Evolutionary conservation across 1,140 invertebrate genomes (phyloP).

Genomic region (Heterodera schachtii): DNA sequence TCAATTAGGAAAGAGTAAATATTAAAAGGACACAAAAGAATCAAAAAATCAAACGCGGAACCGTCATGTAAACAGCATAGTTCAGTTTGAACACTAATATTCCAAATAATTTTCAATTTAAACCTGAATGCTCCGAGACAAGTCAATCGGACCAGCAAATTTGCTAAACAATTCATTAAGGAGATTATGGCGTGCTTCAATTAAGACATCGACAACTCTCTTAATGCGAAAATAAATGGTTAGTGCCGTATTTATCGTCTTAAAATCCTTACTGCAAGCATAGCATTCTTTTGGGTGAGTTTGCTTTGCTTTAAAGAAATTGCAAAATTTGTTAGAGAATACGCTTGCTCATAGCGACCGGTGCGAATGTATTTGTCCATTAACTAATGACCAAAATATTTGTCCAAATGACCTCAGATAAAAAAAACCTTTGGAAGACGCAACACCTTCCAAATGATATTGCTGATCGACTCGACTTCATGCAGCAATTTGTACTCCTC

Average conservation of each 20-base stretch:
- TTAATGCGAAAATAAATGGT: slow-evolving; percentile 24
- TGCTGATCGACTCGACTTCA: slow-evolving; percentile 40
- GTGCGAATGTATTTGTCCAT: slow-evolving; percentile 63
- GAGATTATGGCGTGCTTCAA: slow-evolving; percentile 58
- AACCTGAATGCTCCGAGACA: slow-evolving; percentile 59
- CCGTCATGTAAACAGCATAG: too few relatives aligned
- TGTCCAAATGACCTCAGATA: not conserved
- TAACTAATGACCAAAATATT: slow-evolving; percentile 43
- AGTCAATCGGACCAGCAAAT: slow-evolving; percentile 60
- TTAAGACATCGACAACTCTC: slow-evolving; percentile 55
- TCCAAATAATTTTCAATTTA: slow-evolving; percentile 3
- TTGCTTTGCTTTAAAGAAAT: slow-evolving; percentile 54
- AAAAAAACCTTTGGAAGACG: slow-evolving; percentile 42
- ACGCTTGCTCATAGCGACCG: slow-evolving; percentile 62
- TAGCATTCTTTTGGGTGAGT: slow-evolving; percentile 51
- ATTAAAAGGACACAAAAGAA: not conserved
- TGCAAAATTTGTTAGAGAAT: slow-evolving; percentile 63
- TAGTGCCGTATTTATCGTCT: not conserved
- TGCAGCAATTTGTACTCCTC: slow-evolving; percentile 40
- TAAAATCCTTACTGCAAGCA: slow-evolving; percentile 38
- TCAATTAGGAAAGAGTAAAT: slow-evolving; percentile 13
- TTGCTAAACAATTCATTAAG: slow-evolving; percentile 65
- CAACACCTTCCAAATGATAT: slow-evolving; percentile 44
- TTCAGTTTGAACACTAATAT: not conserved
- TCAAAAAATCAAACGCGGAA: too few relatives aligned